A percentile compares a stretch with the other conserved stretches of the same genome.
phyloP scores from a whole-genome alignment of 2,797 vertebrate species.

The Tangara arthus region DNA sequence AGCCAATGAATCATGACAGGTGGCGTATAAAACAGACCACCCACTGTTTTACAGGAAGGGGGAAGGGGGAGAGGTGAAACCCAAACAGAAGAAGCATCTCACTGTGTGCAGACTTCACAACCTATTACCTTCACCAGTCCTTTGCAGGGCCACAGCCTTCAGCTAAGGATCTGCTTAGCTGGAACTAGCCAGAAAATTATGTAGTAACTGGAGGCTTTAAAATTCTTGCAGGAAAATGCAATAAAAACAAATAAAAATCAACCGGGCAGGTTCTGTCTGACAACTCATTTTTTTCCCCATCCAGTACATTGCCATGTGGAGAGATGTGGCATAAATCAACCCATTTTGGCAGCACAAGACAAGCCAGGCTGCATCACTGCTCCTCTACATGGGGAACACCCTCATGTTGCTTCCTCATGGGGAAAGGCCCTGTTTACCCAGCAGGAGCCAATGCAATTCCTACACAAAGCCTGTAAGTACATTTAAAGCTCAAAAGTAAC shows the following conservation, averaged over 20 bases:
- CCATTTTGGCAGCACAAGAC: not conserved
- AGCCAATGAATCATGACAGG: not conserved
- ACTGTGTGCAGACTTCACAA: not conserved
- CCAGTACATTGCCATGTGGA: not conserved
- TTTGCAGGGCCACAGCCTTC: not conserved
- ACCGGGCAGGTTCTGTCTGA: not conserved
- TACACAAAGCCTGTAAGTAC: not conserved
- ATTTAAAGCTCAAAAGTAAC: conserved; percentile 13
- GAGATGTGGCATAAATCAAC: not conserved
- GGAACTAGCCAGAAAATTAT: not conserved
- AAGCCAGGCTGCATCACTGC: not conserved
- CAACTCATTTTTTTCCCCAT: not conserved
- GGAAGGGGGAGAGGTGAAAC: rapidly evolving
- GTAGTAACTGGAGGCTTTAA: not conserved
- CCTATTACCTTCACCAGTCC: not conserved
- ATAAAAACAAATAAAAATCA: not conserved
- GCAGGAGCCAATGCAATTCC: not conserved
- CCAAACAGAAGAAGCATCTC: not conserved
- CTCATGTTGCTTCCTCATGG: not conserved
- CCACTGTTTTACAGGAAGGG: not conserved
- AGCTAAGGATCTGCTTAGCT: not conserved
- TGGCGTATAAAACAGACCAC: not conserved
- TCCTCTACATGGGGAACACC: not conserved
- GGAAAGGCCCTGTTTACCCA: not conserved
- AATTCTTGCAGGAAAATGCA: not conserved